Conservation (phyloP, 2,888 invertebrate genomes). For the Lutraria lutraria region DNA sequence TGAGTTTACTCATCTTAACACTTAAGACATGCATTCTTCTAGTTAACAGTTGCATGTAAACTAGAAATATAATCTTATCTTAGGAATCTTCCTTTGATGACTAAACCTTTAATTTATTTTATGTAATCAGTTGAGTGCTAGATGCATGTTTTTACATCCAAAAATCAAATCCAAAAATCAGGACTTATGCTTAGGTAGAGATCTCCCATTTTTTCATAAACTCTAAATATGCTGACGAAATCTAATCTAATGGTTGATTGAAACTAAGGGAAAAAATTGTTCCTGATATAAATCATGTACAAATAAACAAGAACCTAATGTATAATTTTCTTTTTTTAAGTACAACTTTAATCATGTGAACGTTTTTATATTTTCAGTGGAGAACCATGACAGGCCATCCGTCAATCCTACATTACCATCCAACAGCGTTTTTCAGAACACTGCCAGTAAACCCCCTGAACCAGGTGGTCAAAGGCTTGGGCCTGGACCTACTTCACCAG, state of each 20-base stretch:
- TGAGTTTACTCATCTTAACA: no score
- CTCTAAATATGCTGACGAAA: no score
- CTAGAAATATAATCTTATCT: not conserved
- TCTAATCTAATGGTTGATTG: no score
- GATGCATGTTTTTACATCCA: no score
- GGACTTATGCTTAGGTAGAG: no score
- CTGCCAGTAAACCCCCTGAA: constrained; percentile 62
- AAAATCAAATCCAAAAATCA: no score
- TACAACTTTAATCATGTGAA: not conserved
- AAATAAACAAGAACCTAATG: not conserved
- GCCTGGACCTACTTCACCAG: constrained; percentile 54
- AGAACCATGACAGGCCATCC: constrained; percentile 77
- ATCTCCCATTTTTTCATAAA: no score
- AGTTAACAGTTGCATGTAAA: not conserved
- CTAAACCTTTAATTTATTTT: no score
- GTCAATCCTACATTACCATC: constrained; percentile 59
- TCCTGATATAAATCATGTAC: no score
- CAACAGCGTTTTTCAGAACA: constrained; percentile 60
- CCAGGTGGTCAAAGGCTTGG: constrained; percentile 72
- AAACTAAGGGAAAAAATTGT: no score
- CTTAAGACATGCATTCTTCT: no score
- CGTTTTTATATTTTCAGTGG: constrained; percentile 71
- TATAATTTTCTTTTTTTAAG: not conserved
- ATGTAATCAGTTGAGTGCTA: no score
- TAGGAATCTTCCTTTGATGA: not conserved